Evolutionary conservation across 2,113 vertebrate species (phyloP).

Genomic region (Candoia aspera): DNA sequence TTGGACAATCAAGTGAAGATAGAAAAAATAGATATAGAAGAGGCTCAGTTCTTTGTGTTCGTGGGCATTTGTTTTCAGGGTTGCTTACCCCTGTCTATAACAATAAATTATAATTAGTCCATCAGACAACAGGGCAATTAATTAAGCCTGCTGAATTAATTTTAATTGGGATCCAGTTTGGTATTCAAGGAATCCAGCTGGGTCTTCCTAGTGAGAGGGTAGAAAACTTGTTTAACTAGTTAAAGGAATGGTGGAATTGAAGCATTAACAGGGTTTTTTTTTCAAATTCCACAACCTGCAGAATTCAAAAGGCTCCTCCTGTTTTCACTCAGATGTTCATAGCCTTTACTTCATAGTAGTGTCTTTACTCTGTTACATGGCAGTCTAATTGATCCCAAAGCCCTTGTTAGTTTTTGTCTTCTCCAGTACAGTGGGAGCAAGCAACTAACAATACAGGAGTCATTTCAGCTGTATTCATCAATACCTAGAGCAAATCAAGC

Average conservation of each 20-base stretch:
- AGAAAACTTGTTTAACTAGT: neutral
- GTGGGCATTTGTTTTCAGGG: neutral
- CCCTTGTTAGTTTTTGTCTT: neutral
- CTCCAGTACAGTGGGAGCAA: neutral
- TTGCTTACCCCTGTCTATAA: neutral
- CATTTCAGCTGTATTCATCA: neutral
- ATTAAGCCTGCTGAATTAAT: neutral
- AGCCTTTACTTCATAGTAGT: neutral
- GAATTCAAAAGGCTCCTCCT: neutral
- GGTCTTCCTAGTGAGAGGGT: neutral
- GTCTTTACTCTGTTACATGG: neutral
- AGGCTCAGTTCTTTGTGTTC: neutral
- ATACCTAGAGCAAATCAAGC: neutral
- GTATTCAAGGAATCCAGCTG: neutral
- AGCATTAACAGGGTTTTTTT: neutral
- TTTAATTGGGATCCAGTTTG: neutral
- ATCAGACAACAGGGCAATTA: neutral
- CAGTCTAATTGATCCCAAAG: neutral
- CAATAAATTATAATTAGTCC: neutral
- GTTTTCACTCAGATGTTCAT: neutral
- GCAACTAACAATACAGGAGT: neutral
- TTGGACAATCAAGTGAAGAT: neutral
- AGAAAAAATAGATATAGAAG: neutral
- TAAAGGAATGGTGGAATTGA: neutral
- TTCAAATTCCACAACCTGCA: neutral